Evolutionary conservation across 2,113 vertebrate genomes (phyloP).

Genomic region (Lathamus discolor): DNA sequence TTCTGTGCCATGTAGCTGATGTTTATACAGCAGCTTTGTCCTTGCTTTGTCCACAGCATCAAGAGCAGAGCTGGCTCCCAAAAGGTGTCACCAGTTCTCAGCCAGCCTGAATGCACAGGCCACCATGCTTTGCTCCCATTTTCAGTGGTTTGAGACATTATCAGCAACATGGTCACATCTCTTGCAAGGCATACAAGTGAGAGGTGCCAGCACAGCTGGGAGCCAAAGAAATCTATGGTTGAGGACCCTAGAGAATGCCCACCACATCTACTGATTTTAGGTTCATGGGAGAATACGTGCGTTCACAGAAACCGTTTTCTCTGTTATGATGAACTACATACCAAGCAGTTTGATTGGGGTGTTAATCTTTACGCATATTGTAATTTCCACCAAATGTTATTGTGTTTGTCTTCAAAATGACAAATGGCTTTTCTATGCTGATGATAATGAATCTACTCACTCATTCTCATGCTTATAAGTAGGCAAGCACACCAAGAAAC

Average conservation of each 20-base stretch:
- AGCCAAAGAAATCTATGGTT: background rate
- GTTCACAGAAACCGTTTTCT: background rate
- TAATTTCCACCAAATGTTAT: background rate
- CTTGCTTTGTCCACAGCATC: background rate
- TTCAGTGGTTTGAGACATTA: background rate
- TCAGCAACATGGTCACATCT: background rate
- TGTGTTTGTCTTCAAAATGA: background rate
- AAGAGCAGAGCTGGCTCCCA: background rate
- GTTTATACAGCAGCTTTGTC: background rate
- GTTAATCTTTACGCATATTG: background rate
- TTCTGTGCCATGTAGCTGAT: background rate
- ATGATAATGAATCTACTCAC: slow-evolving; percentile 10
- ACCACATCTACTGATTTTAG: background rate
- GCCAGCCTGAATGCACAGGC: background rate
- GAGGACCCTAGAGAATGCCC: background rate
- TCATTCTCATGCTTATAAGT: slow-evolving; percentile 3
- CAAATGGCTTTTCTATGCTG: background rate
- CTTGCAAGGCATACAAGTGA: background rate
- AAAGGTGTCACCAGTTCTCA: background rate
- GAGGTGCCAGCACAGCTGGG: background rate
- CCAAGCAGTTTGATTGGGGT: background rate
- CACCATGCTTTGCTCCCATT: background rate
- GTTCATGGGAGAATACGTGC: background rate
- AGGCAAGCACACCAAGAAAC: background rate
- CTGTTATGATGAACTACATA: background rate